phyloP scores from a whole-genome alignment of 2,888 invertebrate genomes.

The Calliscelio sp. region DNA sequence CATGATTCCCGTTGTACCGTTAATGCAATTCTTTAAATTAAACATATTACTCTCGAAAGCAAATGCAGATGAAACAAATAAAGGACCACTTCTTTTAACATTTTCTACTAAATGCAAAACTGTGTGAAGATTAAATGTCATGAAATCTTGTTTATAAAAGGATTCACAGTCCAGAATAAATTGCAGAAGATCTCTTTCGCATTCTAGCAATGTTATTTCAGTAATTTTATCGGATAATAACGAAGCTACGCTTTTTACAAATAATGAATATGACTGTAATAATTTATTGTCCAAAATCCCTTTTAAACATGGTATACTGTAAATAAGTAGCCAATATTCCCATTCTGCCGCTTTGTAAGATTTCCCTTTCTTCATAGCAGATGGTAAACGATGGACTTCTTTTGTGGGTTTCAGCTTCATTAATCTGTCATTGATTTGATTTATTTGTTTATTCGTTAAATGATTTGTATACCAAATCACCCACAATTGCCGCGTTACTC shows the following conservation, averaged over 20 bases:
- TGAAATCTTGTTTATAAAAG: constrained; percentile 53
- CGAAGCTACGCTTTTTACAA: constrained; percentile 41
- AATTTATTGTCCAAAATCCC: constrained; percentile 13
- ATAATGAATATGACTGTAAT: not conserved
- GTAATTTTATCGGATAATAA: constrained; percentile 43
- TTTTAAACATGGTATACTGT: constrained; percentile 20
- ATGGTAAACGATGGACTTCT: constrained; percentile 13
- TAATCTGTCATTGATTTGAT: not conserved
- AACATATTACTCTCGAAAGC: constrained; percentile 62
- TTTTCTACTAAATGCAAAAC: constrained; percentile 55
- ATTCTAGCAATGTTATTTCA: constrained; percentile 57
- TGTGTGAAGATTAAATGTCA: constrained; percentile 69
- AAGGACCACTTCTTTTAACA: constrained; percentile 63
- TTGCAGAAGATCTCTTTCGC: constrained; percentile 51
- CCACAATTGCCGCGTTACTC: constrained; percentile 7
- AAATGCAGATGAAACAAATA: constrained; percentile 69
- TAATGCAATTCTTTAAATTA: constrained; percentile 37
- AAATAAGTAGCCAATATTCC: not conserved
- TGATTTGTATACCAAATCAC: constrained; percentile 3
- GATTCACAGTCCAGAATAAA: constrained; percentile 64
- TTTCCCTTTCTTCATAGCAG: constrained; percentile 5
- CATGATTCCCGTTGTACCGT: constrained; percentile 35
- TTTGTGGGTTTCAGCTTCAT: not conserved
- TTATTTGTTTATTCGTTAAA: not conserved
- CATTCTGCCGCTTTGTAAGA: constrained; percentile 20